Evolutionary conservation across 2,797 vertebrate genomes (phyloP).

Genomic region (Pangasius krempfi): DNA sequence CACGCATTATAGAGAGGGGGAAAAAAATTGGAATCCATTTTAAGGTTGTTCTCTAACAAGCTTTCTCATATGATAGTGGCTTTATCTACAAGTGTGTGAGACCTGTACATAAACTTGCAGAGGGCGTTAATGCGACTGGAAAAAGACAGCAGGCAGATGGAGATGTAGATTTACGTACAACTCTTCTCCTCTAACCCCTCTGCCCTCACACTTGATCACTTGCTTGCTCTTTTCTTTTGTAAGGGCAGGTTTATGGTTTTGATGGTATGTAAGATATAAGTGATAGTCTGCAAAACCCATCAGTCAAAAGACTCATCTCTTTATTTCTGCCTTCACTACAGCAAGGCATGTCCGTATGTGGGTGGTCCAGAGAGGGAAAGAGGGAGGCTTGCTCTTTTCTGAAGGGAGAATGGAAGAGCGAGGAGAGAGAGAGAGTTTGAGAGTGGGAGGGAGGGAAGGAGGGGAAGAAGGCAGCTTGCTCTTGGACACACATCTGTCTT

Average conservation of each 20-base stretch:
- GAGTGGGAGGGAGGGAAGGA: conserved; percentile 55
- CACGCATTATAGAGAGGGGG: not conserved
- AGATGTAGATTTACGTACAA: conserved; percentile 38
- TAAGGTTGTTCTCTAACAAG: not conserved
- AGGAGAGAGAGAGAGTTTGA: conserved; percentile 55
- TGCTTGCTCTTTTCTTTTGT: conserved; percentile 60
- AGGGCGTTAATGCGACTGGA: conserved; percentile 6
- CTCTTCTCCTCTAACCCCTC: conserved; percentile 10
- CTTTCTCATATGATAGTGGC: not conserved
- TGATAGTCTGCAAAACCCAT: conserved; percentile 78
- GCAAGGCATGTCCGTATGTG: conserved; percentile 80
- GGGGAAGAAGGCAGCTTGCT: conserved; percentile 66
- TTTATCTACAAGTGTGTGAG: not conserved
- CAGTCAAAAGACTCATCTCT: conserved; percentile 71
- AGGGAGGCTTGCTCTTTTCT: conserved; percentile 63
- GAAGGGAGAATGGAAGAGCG: conserved; percentile 49
- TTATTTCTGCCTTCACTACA: conserved; percentile 71
- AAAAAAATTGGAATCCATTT: not conserved
- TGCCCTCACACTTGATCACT: conserved; percentile 24
- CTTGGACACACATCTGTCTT: conserved; percentile 77
- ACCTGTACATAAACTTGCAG: not conserved
- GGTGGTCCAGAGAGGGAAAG: conserved; percentile 73
- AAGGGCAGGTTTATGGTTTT: conserved; percentile 68
- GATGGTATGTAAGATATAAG: conserved; percentile 72
- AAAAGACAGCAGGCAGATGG: conserved; percentile 47